Evolutionary conservation across 2,888 invertebrate genomes (phyloP), one percentile per base, ranked within the genome.

Genomic region (Nowickia ferox): DNA sequence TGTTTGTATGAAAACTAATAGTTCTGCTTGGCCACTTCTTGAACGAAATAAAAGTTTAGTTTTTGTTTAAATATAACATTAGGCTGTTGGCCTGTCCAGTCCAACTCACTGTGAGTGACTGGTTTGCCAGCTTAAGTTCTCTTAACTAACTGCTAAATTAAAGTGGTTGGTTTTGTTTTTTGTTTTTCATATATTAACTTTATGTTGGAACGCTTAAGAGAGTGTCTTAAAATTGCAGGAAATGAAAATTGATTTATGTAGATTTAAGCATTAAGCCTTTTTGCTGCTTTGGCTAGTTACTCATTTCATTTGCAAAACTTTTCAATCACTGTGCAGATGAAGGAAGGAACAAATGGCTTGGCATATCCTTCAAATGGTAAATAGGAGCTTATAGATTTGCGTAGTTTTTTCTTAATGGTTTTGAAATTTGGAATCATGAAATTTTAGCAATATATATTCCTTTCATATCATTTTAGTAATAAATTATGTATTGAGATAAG

Each of bases 141-240:
- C 22, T 65, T 75, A 65, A 74, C 68, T 55, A 76, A 46, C 48
- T 59, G 40, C 40, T 71, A 8, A 11, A 65, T 71, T 71, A 51
- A 53, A 65, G 15, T 40, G 19, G 22, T 22, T 71, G 53, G 19
- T 48, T 48, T 78, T 57, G 30, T 30, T 59, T n/a, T 46, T 22
- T 46, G 30, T 19, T 38, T 38, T 69, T 48, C 8, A 44, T 19
- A 59, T 42, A 74, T 51, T 59, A 30, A 1, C 13, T 82, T 66
- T 48, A 30, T 44, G 38, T 48, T 44, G 65, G 44, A 42, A 65
- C 30, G 57, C 71, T 83, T 75, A 72, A 83, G 51, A 75, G 79
- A 80, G 79, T 86, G 86, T 83, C 61, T 83, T 76, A 80, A 86
- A 68, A 80, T 86, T 86, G 68, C 86, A 83, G 86, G 83, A 86